Evolutionary conservation across 2,113 vertebrate species (phyloP).

Genomic region (Tilapia sparmanii): DNA sequence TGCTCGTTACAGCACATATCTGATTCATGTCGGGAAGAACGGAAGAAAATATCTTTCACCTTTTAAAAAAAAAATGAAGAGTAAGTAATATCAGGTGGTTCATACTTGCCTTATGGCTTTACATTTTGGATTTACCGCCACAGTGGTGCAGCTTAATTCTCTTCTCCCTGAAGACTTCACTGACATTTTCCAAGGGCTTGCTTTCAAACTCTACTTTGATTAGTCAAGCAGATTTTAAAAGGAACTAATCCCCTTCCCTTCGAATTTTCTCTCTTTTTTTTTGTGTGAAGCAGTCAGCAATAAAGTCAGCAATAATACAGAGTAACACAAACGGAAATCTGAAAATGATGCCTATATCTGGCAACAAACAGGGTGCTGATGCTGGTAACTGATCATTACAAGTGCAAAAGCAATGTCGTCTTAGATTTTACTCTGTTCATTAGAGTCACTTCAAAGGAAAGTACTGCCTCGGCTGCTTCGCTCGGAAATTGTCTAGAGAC

Average conservation of each 20-base stretch:
- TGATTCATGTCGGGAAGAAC: neutral
- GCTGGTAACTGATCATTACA: conserved; percentile 10
- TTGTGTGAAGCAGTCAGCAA: conserved; percentile 38
- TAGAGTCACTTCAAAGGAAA: conserved; percentile 1
- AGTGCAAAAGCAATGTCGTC: conserved; percentile 15
- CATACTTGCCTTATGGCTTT: conserved; percentile 38
- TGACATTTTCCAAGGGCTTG: conserved; percentile 65
- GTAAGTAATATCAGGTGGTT: neutral
- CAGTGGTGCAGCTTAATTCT: conserved; percentile 46
- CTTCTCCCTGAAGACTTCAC: conserved; percentile 52
- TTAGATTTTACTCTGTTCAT: neutral
- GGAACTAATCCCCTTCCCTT: conserved; percentile 44
- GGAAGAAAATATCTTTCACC: neutral
- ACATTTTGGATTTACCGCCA: conserved; percentile 45
- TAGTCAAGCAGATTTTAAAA: conserved; percentile 54
- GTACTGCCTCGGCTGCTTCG: neutral
- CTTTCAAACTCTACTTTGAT: conserved; percentile 56
- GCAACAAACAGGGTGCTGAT: conserved; percentile 10
- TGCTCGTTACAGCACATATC: neutral
- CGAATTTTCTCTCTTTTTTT: neutral
- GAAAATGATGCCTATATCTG: neutral
- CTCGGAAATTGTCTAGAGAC: neutral
- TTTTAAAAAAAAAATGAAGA: neutral
- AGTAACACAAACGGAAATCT: conserved; percentile 1
- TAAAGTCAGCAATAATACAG: conserved; percentile 10